Evolutionary conservation across 2,797 vertebrate genomes (phyloP).

Genomic region (Amniataba percoides): DNA sequence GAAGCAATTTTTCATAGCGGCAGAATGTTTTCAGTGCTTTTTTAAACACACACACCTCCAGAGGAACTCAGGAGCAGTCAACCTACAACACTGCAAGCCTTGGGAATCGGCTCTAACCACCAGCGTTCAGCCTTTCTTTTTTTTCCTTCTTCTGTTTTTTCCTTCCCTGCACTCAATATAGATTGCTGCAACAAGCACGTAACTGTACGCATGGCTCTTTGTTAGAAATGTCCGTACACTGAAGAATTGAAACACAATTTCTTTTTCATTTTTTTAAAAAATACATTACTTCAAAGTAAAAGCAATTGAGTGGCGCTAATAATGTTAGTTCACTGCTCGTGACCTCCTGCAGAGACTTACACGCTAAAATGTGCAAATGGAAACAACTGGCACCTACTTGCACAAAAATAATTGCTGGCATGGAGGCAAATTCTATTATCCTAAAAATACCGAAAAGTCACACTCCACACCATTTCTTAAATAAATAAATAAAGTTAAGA

Average conservation of each 20-base stretch:
- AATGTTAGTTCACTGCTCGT: not conserved
- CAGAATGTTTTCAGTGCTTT: constrained; percentile 65
- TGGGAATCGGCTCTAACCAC: constrained; percentile 69
- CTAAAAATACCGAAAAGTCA: constrained; percentile 42
- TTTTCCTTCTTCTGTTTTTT: not conserved
- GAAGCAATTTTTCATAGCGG: constrained; percentile 72
- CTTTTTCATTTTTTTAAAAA: not conserved
- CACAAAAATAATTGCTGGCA: constrained; percentile 46
- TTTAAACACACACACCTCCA: constrained; percentile 70
- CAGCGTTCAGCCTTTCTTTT: constrained; percentile 40
- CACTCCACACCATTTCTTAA: constrained; percentile 21
- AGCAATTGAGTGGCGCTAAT: constrained; percentile 27
- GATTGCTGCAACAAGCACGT: constrained; percentile 50
- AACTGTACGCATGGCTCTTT: constrained; percentile 39
- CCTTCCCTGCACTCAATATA: constrained; percentile 46
- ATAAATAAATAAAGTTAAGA: constrained; percentile 27
- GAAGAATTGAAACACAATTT: constrained; percentile 19
- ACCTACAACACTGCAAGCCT: constrained; percentile 69
- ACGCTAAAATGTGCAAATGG: constrained; percentile 52
- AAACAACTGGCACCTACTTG: constrained; percentile 33
- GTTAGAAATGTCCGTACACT: constrained; percentile 34
- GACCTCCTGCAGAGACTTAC: constrained; percentile 28
- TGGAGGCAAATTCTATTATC: constrained; percentile 40
- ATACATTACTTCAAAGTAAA: constrained; percentile 35
- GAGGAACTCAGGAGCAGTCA: constrained; percentile 73